Conservation (phyloP, 2,888 invertebrate species). For the Pachydiplax longipennis region DNA sequence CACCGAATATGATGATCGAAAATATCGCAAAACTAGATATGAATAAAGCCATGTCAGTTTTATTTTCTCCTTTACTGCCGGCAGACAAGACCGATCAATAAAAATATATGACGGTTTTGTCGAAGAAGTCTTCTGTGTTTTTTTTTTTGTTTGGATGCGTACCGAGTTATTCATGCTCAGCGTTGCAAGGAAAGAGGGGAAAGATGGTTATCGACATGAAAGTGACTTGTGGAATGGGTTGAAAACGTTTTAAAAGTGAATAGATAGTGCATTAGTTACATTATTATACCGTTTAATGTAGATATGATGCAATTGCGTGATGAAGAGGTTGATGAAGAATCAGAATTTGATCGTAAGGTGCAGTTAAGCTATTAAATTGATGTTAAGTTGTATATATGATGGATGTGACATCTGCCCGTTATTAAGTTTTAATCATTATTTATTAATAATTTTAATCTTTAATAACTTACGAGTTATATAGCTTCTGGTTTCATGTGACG, state of each 20-base stretch:
- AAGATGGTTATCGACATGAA: not conserved
- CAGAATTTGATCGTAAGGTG: constrained; percentile 42
- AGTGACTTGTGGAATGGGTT: constrained; percentile 27
- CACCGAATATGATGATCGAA: not conserved
- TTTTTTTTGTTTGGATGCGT: constrained; percentile 36
- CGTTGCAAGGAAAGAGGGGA: not conserved
- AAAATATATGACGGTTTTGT: constrained; percentile 45
- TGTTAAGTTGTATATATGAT: not conserved
- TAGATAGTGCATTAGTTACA: not conserved
- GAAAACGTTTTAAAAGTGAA: not conserved
- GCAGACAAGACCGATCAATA: constrained; percentile 43
- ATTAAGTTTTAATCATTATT: not conserved
- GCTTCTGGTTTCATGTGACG: not conserved
- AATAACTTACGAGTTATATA: not conserved
- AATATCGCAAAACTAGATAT: constrained; percentile 12
- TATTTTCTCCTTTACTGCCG: constrained; percentile 42
- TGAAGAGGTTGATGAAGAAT: constrained; percentile 37
- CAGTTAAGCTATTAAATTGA: constrained; percentile 19
- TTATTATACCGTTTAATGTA: constrained; percentile 10
- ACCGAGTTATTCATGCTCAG: constrained; percentile 32
- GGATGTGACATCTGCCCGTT: constrained; percentile 27
- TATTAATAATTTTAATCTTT: not conserved
- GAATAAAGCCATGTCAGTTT: constrained; percentile 25
- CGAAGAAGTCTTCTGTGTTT: constrained; percentile 39
- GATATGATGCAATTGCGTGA: constrained; percentile 37